A percentile compares a stretch with the other conserved stretches of the same genome.
phyloP scores from a whole-genome alignment of 2,797 vertebrate genomes.

The Lithobates pipiens region DNA sequence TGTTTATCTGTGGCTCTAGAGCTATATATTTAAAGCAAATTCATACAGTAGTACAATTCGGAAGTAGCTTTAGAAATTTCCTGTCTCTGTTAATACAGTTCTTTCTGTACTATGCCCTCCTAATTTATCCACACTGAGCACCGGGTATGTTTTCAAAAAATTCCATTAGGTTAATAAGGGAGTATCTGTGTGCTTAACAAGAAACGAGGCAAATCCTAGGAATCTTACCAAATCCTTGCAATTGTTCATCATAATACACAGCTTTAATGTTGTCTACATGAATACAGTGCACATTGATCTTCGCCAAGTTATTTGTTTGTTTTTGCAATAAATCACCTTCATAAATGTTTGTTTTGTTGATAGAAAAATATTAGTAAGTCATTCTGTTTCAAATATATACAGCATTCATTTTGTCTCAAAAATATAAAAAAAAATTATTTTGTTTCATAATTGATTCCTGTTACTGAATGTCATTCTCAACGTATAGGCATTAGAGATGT shows the following conservation, averaged over 20 bases:
- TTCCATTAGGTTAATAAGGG: not conserved
- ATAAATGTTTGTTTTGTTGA: slow-evolving; percentile 3
- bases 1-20: not conserved
- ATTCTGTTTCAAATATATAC: not conserved
- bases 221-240: slow-evolving; percentile 11
- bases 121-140: slow-evolving; percentile 29
- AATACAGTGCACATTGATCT: slow-evolving; percentile 21
- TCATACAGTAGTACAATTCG: not conserved
- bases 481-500: not conserved
- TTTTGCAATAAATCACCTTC: slow-evolving; percentile 21
- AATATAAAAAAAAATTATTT: too few relatives aligned
- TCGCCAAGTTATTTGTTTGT: not conserved
- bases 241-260: slow-evolving; percentile 27
- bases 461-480: not conserved
- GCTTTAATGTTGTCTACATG: slow-evolving; percentile 22
- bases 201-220: slow-evolving; percentile 20
- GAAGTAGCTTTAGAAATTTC: not conserved
- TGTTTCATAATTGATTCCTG: not conserved
- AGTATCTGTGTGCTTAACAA: not conserved
- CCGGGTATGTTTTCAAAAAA: not conserved
- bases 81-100: slow-evolving; percentile 3
- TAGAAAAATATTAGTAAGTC: slow-evolving; percentile 1
- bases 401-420: too few relatives aligned
- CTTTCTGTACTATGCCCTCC: not conserved
- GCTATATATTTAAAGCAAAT: not conserved